phyloP scores from a whole-genome alignment of 2,113 vertebrate genomes.

The Origma solitaria region DNA sequence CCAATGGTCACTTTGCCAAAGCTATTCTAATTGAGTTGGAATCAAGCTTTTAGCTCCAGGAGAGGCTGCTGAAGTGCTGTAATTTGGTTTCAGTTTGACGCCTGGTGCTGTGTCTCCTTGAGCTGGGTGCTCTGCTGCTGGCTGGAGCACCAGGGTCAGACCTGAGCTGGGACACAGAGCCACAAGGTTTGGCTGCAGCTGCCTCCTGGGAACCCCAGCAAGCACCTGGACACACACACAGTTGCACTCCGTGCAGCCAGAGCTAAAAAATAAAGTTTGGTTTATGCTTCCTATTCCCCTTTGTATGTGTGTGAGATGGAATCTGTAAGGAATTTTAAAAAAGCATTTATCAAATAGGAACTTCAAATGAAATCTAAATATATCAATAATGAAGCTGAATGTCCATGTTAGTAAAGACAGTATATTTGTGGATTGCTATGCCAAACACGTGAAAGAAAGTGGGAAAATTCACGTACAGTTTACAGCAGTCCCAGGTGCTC shows the following conservation, averaged over 20 bases:
- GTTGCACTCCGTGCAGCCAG: background rate
- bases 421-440: background rate
- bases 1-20: background rate
- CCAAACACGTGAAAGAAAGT: background rate
- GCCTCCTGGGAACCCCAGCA: background rate
- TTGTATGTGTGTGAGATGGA: background rate
- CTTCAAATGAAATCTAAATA: background rate
- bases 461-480: background rate
- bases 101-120: background rate
- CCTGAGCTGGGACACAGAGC: fast-evolving
- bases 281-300: background rate
- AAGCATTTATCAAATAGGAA: background rate
- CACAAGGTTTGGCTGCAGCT: fast-evolving
- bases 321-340: background rate
- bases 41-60: background rate
- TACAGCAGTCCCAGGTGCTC: background rate
- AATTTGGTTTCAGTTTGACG: background rate
- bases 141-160: fast-evolving
- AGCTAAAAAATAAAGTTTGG: background rate
- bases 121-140: fast-evolving
- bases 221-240: background rate
- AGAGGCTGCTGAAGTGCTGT: fast-evolving
- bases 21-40: background rate
- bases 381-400: background rate
- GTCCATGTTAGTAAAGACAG: background rate